Evolutionary conservation across 1,140 invertebrate species (phyloP).

Genomic region (Calliphora vicina): DNA sequence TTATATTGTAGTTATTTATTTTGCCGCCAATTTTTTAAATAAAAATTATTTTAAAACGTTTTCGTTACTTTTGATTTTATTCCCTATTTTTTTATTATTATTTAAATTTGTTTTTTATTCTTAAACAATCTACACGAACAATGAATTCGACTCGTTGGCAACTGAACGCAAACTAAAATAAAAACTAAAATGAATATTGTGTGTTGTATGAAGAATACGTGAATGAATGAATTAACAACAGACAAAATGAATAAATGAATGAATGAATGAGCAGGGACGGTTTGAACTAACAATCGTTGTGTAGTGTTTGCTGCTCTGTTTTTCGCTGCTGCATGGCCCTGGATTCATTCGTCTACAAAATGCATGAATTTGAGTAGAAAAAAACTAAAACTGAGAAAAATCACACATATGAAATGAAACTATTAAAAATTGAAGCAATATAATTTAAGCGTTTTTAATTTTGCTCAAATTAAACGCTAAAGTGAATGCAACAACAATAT

Average conservation of each 20-base stretch:
- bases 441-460: too few species aligned
- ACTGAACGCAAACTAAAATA: conserved; percentile 33
- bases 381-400: neutral
- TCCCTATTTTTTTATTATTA: neutral
- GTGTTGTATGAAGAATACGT: neutral
- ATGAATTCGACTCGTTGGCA: conserved; percentile 28
- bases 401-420: neutral
- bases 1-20: neutral
- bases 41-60: neutral
- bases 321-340: neutral
- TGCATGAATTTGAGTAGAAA: neutral
- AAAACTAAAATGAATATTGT: conserved; percentile 2
- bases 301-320: neutral
- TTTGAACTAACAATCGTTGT: too few species aligned
- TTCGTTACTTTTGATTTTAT: too few species aligned
- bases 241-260: neutral
- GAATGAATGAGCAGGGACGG: too few species aligned
- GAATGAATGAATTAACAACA: neutral
- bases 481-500: too few species aligned
- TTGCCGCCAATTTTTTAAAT: neutral
- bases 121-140: neutral
- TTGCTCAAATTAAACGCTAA: too few species aligned
- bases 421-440: too few species aligned
- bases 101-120: neutral
- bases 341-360: neutral